These are phyloP conservation scores for Zosterops japonicus DNA, from an alignment of 2,113 vertebrate genomes.

Conservation along the genomic window DNA sequence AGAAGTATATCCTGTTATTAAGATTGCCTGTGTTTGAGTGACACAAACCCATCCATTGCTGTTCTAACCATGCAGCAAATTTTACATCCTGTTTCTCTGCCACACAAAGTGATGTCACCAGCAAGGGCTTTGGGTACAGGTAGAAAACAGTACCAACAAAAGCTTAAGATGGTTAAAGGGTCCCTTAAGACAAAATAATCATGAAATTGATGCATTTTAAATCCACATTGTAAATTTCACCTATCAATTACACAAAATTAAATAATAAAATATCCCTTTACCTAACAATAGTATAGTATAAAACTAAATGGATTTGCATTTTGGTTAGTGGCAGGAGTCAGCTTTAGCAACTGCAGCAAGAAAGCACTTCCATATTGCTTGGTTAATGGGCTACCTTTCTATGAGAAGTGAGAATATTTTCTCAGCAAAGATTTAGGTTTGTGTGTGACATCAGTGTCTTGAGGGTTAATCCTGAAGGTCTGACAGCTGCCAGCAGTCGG, in stretches of 20 bases:
- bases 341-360: not conserved
- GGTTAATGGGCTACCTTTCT: not conserved
- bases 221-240: not conserved
- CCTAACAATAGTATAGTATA: not conserved
- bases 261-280: not conserved
- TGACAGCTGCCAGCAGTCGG: not conserved
- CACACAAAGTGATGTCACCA: not conserved
- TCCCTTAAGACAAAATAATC: not conserved
- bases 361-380: not conserved
- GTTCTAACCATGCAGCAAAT: not conserved
- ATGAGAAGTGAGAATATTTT: not conserved
- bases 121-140: not conserved
- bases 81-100: not conserved
- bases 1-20: not conserved
- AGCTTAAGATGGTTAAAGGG: not conserved
- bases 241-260: not conserved
- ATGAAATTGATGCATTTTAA: not conserved
- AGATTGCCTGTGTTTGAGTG: not conserved
- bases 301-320: not conserved
- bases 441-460: not conserved
- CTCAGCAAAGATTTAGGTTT: not conserved
- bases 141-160: not conserved
- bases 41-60: not conserved
- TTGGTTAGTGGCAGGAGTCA: not conserved
- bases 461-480: not conserved